Evolutionary conservation across 2,113 vertebrate genomes (phyloP).

Genomic region (Scalopus aquaticus): DNA sequence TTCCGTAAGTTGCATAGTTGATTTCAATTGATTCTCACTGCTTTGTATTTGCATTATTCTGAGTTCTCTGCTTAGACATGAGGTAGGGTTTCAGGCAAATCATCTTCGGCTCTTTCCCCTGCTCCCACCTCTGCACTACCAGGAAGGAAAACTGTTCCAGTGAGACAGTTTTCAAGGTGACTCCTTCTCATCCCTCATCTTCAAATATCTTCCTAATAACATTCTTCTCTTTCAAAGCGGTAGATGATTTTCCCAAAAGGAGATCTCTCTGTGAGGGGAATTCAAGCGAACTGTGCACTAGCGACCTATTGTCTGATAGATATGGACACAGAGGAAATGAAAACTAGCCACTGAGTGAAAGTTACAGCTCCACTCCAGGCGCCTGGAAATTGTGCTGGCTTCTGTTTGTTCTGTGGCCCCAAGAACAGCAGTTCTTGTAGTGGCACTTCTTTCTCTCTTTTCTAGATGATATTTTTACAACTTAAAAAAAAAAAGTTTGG

Average conservation of each 20-base stretch:
- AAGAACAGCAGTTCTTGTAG: neutral
- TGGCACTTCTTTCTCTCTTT: neutral
- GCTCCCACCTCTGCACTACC: too few species aligned
- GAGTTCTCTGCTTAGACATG: neutral
- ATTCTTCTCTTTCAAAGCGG: neutral
- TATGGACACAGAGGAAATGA: neutral
- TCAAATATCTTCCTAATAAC: neutral
- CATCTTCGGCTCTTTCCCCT: neutral
- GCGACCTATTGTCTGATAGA: neutral
- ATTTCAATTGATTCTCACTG: neutral
- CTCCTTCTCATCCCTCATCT: neutral
- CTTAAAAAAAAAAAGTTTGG: neutral
- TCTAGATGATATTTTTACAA: neutral
- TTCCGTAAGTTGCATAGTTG: too few species aligned
- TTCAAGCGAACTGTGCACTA: too few species aligned
- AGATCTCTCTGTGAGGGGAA: neutral
- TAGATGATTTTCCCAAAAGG: neutral
- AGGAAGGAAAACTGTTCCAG: too few species aligned
- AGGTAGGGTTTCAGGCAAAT: neutral
- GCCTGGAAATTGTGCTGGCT: neutral
- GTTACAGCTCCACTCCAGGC: neutral
- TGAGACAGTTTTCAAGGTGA: neutral
- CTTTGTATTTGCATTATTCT: neutral
- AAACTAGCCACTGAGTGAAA: neutral
- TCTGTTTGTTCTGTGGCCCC: neutral